A percentile compares a stretch with the other conserved stretches of the same genome.
These are phyloP conservation scores for Apaloderma vittatum DNA, from an alignment of 2,113 vertebrate species.

Conservation along the genomic window DNA sequence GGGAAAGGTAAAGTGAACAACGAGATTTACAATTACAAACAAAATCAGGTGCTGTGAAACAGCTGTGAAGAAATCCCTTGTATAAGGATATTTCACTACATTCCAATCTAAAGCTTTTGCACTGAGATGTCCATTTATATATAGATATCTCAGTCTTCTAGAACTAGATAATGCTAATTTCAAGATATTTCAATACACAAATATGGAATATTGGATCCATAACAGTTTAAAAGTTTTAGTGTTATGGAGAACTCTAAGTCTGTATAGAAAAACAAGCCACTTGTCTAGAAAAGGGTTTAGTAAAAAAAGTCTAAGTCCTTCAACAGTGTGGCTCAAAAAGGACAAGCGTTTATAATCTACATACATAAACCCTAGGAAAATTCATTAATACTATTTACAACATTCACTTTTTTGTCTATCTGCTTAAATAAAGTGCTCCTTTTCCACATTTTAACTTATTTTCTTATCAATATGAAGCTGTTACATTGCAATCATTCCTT, in stretches of 20 bases:
- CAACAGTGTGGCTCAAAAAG: background rate
- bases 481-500: background rate
- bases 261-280: background rate
- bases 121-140: background rate
- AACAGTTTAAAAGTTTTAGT: background rate
- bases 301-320: background rate
- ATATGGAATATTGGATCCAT: background rate
- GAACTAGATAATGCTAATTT: background rate
- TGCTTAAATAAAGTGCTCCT: background rate
- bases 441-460: background rate
- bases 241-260: background rate
- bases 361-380: background rate
- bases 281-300: background rate
- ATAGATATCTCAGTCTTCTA: background rate
- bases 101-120: background rate
- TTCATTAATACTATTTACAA: background rate
- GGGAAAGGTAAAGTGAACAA: background rate
- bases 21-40: background rate
- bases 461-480: background rate
- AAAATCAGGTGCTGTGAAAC: background rate
- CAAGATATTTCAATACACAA: background rate
- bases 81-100: background rate
- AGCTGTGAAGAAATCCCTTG: background rate
- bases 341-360: background rate
- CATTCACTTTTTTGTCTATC: background rate